Evolutionary conservation across 1,140 invertebrate species (phyloP).

Genomic region (Argopecten irradians): DNA sequence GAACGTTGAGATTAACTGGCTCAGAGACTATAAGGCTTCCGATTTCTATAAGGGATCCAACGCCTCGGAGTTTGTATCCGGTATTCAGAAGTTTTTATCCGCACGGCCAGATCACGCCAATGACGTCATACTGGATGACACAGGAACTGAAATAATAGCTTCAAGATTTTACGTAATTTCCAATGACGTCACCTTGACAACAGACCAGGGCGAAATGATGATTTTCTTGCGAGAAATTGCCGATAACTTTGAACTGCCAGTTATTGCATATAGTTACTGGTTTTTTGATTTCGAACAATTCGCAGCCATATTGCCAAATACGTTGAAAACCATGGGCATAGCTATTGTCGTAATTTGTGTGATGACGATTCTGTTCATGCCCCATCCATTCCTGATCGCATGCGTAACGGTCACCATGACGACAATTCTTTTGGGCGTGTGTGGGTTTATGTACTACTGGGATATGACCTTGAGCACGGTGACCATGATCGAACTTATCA

Average conservation of each 20-base stretch:
- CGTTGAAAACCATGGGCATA: slow-evolving; percentile 93
- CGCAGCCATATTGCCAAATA: slow-evolving; percentile 93
- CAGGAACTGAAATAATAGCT: slow-evolving; percentile 87
- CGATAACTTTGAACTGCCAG: slow-evolving; percentile 55
- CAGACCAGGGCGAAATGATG: slow-evolving; percentile 62
- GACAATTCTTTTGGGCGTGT: slow-evolving; percentile 96
- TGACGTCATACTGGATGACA: slow-evolving; percentile 90
- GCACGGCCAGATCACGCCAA: slow-evolving; percentile 80
- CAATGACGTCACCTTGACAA: slow-evolving; percentile 54
- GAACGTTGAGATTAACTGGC: slow-evolving; percentile 46
- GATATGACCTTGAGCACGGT: slow-evolving; percentile 96
- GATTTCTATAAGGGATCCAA: not conserved
- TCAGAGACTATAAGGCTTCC: slow-evolving; percentile 33
- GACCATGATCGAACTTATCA: slow-evolving; percentile 98
- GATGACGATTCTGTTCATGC: slow-evolving; percentile 96
- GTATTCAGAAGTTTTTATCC: slow-evolving; percentile 88
- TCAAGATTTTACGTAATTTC: slow-evolving; percentile 65
- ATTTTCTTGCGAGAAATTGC: slow-evolving; percentile 57
- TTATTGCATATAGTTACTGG: slow-evolving; percentile 59
- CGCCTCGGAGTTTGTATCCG: not conserved
- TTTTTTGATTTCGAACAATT: slow-evolving; percentile 82
- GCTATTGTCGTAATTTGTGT: slow-evolving; percentile 96
- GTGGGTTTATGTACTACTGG: slow-evolving; percentile 98
- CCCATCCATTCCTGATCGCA: slow-evolving; percentile 92
- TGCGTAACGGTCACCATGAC: slow-evolving; percentile 97